Evolutionary conservation across 2,888 invertebrate genomes (phyloP), one percentile per base, ranked within the genome.

Genomic region (Phalangium opilio): DNA sequence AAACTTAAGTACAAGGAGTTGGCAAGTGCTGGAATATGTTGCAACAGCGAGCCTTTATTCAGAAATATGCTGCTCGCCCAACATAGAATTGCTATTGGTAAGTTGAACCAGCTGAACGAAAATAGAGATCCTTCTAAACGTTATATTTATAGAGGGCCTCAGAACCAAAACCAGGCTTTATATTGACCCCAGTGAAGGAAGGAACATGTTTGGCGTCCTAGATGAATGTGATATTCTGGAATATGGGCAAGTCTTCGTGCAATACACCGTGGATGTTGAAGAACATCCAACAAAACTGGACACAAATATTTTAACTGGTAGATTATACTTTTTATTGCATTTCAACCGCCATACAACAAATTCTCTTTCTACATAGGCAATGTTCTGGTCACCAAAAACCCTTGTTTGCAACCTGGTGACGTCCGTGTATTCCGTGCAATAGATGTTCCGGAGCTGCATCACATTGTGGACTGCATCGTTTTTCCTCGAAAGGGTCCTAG

Each of bases 361-460:
- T n/a, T n/a, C n/a, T n/a, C n/a, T n/a, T 27, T 27, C 27, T 27
- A 55, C 20, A 17, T 34, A 33, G 53, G 46, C 15, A 36, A 41
- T 40, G 61, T 67, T 5, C 55, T 68, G 21, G 63, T 67, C 17
- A 62, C 63, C 12, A 67, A 68, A 56, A 66, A 66, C 51, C 68
- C 68, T 4, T 67, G 67, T 48, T 62, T 64, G 48, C 64, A 64
- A 40, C 60, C 64, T 1, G 67, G 68, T 3, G 68, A 68, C 47
- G 59, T 67, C 1, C 58, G 67, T 5, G 59, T 58, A 27, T 58
- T 63, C 32, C 49, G 50, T 27, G 63, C 61, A 14, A 59, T 63
- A 11, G 52, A 58, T 44, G 51, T 54, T 2, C 50, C 55, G 20
- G 50, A 53, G 50, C 46, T 66, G 54, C 42, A 55, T 41, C 61